Evolutionary conservation across 2,888 invertebrate genomes (phyloP), one percentile per base, ranked within the genome.

Genomic region (Drosophila birchii): DNA sequence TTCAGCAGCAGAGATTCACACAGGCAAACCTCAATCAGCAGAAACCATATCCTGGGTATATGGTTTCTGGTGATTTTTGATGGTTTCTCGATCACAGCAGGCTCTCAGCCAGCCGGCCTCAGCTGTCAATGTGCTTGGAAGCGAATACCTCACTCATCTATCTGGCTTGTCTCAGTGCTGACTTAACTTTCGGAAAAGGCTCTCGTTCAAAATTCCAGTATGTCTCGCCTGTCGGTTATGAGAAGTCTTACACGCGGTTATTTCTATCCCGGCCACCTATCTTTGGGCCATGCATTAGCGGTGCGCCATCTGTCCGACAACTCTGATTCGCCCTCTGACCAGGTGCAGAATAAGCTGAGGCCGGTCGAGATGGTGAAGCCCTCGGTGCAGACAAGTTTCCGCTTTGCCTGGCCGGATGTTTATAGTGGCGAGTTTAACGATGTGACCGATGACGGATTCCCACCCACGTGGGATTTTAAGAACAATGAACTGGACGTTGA

Each of bases 401-500:
- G 20, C 6, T 38, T 29, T 11, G 23, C 32, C 2, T 59, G 36
- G 62, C 45, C 62, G 11, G n/a, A 59, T 29, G 8, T 12, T 14
- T n/a, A 23, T 0, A 8, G 18, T 12, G 20, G 3, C 49, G 59
- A 58, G 16, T 8, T 11, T 5, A 5, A 4, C 8, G 29, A 44
- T 3, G 6, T 12, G 0, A 3, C 9, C 3, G 26, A 66, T 12
- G 64, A 66, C 6, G 38, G 23, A 5, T 63, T 66, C 2, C 36
- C 64, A 4, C 51, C 51, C n/a, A 32, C 66, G 2, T 66, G 64
- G 64, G 47, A 51, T 29, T 64, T 36, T 14, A 66, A 44, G 29
- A 38, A 64, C 20, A 44, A 64, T n/a, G 64, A 63, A 14, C 36
- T 66, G 14, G 64, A 66, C 44, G 51, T 53, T 14, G 64, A 63